Base-by-base conservation (phyloP, 2,113 vertebrate genomes). In the Plecotus auritus region DNA sequence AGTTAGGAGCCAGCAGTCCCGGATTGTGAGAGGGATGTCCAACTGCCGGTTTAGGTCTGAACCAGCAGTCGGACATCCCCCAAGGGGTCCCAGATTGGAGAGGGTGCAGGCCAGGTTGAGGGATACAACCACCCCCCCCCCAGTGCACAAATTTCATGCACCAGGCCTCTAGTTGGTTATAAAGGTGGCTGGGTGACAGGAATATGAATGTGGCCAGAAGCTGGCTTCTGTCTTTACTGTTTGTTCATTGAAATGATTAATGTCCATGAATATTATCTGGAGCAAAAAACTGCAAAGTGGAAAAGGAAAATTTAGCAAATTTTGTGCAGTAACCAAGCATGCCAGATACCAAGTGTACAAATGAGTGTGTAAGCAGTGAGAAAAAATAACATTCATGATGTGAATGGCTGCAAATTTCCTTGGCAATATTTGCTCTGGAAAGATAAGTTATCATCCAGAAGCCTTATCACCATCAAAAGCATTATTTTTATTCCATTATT, bases 241-340 rank as follows among this genome's bases (percentile, higher is more conserved):
- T 93, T 95, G 12, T 69, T 85, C 87, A 59, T 87, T 91, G 69
- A 92, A 18, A 45, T 91, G 56, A 64, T 54, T 96, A 22, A 17
- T 92, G 78, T 67, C 76, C 47, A n/a, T 72, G 30, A 56, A 76
- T 90, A 37, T 81, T 67, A 64, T 66, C 12, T 85, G 37, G 23
- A n/a, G 30, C 23, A 30, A 37, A 20, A 86, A 35, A 45, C 7
- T 28, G 72, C 51, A 95, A 84, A 88, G 16, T 61, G 61, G 32
- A 40, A 85, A 69, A 70, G 47, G 30, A 22, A 51, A 97, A 16
- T 23, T 88, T 56, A 70, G 37, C 17, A 85, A 64, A 70, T 32
- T 0, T 83, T 93, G 88, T 67, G 8, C 51, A 72, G 42, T 66
- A 61, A 0, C 35, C 2, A 88, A 77, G 0, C n/a, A 14, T 84